Evolutionary conservation across 2,113 vertebrate species (phyloP).

Genomic region (Panurus biarmicus): DNA sequence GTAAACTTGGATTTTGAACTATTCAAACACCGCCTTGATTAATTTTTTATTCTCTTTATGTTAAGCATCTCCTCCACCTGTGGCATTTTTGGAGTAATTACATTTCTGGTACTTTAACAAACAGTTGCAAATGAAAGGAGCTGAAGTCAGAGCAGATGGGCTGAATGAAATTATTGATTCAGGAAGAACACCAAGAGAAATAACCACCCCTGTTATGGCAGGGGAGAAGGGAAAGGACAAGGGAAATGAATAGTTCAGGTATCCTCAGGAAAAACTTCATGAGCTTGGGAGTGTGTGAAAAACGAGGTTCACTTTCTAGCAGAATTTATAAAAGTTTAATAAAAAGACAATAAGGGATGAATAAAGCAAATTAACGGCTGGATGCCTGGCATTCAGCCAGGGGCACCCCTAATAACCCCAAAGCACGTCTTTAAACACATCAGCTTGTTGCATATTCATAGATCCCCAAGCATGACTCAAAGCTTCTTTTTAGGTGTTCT

Average conservation of each 20-base stretch:
- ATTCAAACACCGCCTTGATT: neutral
- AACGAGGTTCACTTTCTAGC: too few species aligned
- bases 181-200: neutral
- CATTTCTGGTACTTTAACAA: neutral
- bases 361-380: too few species aligned
- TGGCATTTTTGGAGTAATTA: neutral
- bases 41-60: neutral
- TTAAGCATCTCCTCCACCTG: neutral
- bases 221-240: neutral
- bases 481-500: too few species aligned
- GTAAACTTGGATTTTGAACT: neutral
- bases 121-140: neutral
- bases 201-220: neutral
- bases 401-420: too few species aligned
- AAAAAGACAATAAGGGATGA: too few species aligned
- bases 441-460: too few species aligned
- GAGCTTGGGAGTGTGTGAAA: neutral
- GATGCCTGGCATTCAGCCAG: too few species aligned
- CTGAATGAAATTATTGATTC: conserved; percentile 1
- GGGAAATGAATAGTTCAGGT: neutral
- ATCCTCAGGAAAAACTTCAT: neutral
- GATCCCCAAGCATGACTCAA: too few species aligned
- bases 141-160: conserved; percentile 24
- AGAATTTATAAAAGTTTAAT: too few species aligned
- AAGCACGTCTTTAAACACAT: too few species aligned